These are phyloP conservation scores for Coenobita brevimanus DNA, from an alignment of 1,140 invertebrate genomes.

Conservation along the genomic window DNA sequence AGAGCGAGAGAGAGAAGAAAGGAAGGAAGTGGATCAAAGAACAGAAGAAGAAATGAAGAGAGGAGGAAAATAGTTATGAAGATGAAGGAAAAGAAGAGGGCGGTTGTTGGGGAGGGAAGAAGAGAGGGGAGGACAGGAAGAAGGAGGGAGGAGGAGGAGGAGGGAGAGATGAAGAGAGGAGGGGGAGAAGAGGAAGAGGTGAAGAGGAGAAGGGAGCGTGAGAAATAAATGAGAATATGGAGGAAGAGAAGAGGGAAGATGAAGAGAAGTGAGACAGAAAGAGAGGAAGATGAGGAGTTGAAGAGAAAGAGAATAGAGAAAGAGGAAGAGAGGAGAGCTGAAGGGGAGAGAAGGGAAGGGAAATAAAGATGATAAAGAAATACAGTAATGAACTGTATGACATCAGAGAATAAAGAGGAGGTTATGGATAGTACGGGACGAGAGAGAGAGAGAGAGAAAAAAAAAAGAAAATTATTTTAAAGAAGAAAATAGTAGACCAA, in stretches of 20 bases:
- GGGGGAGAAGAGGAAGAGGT: not conserved
- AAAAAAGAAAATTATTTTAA: not conserved
- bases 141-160: not conserved
- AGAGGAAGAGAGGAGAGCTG: not conserved
- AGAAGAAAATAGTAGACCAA: too few species aligned
- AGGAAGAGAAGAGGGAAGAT: not conserved
- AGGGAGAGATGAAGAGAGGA: not conserved
- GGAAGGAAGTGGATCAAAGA: not conserved
- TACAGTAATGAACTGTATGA: too few species aligned
- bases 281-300: not conserved
- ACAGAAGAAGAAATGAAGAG: not conserved
- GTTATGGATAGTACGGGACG: too few species aligned
- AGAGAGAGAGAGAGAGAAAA: not conserved
- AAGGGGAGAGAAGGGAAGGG: not conserved
- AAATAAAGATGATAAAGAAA: too few species aligned
- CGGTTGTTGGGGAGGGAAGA: too few species aligned
- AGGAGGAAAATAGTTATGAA: not conserved
- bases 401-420: too few species aligned
- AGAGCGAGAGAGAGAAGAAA: constrained; percentile 1
- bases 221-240: not conserved
- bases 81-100: too few species aligned
- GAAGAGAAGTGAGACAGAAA: not conserved
- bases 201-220: not conserved
- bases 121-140: not conserved
- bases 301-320: not conserved